Base-by-base conservation (phyloP, 30 jellyfish, hydroid and myxozoan genomes). In the Chironex yamaguchii region DNA sequence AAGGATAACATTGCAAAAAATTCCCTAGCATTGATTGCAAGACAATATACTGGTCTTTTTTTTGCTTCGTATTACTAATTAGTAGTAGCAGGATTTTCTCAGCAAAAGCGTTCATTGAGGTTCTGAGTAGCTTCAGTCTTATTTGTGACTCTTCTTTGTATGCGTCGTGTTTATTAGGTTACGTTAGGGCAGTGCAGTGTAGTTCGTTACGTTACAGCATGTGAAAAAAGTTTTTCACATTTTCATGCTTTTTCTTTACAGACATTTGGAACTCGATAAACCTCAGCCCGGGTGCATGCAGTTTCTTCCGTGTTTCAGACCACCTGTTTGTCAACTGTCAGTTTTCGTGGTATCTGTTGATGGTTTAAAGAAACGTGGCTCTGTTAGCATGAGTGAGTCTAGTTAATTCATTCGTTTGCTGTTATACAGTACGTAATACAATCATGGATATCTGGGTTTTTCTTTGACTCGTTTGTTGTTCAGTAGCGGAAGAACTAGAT, bases 361-460 rank as follows among this genome's bases (percentile, higher is more conserved):
- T 52, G 93, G 85, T 31, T 69, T 94, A 62, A 94, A 94, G 84
- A 94, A 94, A 78, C 89, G 71, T 25, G 97, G 99, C 82, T 52
- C 90, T 72, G 77, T 86, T 29, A 94, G 99, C 73, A 36, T 94
- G 94, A 89, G 99, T 94, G 71, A 35, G 95, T 82, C n/a, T n/a
- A n/a, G n/a, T n/a, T n/a, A n/a, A n/a, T n/a, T n/a, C n/a, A n/a
- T n/a, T n/a, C n/a, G n/a, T n/a, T n/a, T n/a, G n/a, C n/a, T n/a
- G n/a, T n/a, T n/a, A n/a, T n/a, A n/a, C n/a, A n/a, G n/a, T n/a
- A n/a, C n/a, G n/a, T n/a, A n/a, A n/a, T n/a, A n/a, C n/a, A n/a
- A n/a, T n/a, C n/a, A n/a, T n/a, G n/a, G n/a, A n/a, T n/a, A n/a
- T n/a, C n/a, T n/a, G n/a, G n/a, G n/a, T n/a, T n/a, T n/a, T n/a